A percentile compares a stretch with the other conserved stretches of the same genome.
Evolutionary conservation across 2,888 invertebrate species (phyloP).

Genomic region (Iselma pallidipennis): DNA sequence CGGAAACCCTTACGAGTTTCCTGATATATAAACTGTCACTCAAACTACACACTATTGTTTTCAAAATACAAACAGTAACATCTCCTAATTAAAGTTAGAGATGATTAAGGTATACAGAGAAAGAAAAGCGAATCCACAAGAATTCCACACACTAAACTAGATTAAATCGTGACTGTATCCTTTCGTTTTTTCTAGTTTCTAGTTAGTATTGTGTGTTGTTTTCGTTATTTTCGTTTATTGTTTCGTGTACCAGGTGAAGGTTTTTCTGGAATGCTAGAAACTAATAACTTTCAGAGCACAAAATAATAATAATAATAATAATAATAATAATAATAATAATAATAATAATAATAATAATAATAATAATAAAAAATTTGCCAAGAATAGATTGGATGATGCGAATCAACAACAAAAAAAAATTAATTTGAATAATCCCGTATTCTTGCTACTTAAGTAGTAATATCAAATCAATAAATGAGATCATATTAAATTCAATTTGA

Average conservation of each 20-base stretch:
- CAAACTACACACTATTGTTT: slow-evolving; percentile 18
- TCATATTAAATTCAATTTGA: not conserved
- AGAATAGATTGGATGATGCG: too few relatives aligned
- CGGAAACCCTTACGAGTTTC: slow-evolving; percentile 23
- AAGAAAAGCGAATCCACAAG: slow-evolving; percentile 2
- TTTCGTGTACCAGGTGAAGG: not conserved
- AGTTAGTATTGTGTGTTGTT: not conserved
- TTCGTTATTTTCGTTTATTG: not conserved
- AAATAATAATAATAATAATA: too few relatives aligned
- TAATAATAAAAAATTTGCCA: too few relatives aligned
- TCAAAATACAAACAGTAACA: slow-evolving; percentile 36
- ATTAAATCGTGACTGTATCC: slow-evolving; percentile 11
- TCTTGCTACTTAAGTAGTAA: too few relatives aligned
- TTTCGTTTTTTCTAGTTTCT: not conserved
- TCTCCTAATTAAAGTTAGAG: slow-evolving; percentile 39
- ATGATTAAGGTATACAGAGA: slow-evolving; percentile 8
- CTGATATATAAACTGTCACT: slow-evolving; percentile 26
- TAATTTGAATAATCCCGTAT: not conserved
- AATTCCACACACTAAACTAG: slow-evolving; percentile 12
- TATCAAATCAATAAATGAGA: not conserved
- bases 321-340: too few relatives aligned
- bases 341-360: too few relatives aligned
- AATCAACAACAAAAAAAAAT: not conserved
- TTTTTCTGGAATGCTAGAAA: not conserved
- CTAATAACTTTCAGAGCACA: not conserved